Conservation (phyloP, 2,113 vertebrate genomes). For the Chionomys nivalis region DNA sequence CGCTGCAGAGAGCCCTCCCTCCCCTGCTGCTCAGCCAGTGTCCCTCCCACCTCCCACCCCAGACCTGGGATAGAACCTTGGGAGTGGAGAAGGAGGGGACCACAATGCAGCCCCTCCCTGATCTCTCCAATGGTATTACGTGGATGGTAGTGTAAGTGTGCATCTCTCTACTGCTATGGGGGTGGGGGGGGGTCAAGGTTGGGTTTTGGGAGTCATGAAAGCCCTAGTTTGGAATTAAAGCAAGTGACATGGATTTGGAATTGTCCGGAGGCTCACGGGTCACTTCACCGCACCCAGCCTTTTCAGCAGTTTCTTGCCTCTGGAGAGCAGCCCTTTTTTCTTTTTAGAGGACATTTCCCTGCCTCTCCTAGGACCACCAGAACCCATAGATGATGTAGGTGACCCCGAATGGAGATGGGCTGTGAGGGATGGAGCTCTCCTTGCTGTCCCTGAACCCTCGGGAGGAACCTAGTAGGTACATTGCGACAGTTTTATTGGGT, state of each 20-base stretch:
- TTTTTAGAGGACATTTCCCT: conserved; percentile 93
- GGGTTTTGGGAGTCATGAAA: conserved; percentile 87
- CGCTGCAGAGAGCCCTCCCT: conserved; percentile 59
- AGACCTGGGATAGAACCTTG: neutral
- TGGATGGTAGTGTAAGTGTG: conserved; percentile 62
- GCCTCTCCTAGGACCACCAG: conserved; percentile 92
- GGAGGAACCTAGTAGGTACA: conserved; percentile 95
- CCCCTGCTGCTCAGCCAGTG: conserved; percentile 26
- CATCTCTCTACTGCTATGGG: conserved; percentile 75
- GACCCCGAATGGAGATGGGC: conserved; percentile 91
- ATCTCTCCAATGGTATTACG: conserved; percentile 57
- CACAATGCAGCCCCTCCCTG: conserved; percentile 16
- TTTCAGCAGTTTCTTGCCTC: conserved; percentile 96
- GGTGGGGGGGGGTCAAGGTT: conserved; percentile 51
- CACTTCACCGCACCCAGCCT: conserved; percentile 95
- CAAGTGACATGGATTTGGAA: conserved; percentile 79
- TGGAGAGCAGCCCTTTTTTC: conserved; percentile 98
- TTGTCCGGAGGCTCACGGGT: conserved; percentile 87
- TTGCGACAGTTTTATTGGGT: conserved; percentile 86
- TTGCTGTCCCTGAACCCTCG: conserved; percentile 93
- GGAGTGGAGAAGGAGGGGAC: conserved; percentile 2
- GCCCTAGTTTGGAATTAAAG: conserved; percentile 88
- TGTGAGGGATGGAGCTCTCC: conserved; percentile 94
- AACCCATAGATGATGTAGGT: conserved; percentile 91
- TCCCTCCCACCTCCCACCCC: neutral